A percentile compares a stretch with the other conserved stretches of the same genome.
Evolutionary conservation across 1,140 invertebrate genomes (phyloP).

Genomic region (Calephelis virginiensis): DNA sequence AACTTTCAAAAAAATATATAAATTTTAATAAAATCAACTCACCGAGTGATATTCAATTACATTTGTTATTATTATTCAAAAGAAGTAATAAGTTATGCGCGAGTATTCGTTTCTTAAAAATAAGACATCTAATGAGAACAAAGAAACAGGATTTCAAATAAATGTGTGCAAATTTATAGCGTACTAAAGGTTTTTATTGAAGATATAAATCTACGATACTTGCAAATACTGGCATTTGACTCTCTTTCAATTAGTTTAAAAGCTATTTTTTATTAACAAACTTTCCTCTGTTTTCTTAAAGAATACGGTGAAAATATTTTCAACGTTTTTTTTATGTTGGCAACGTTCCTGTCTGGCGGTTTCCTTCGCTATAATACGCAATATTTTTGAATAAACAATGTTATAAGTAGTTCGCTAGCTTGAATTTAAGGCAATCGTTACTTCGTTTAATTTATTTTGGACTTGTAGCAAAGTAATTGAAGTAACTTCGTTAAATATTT

Average conservation of each 20-base stretch:
- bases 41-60: too few species aligned
- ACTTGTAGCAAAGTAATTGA: background rate
- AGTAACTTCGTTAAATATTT: too few species aligned
- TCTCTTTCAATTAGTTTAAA: constrained; percentile 18
- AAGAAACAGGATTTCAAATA: constrained; percentile 3
- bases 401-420: constrained; percentile 1
- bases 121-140: constrained; percentile 13
- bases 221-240: constrained; percentile 17
- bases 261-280: constrained; percentile 15
- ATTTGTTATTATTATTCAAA: too few species aligned
- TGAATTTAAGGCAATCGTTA: background rate
- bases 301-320: constrained; percentile 8
- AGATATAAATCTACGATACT: constrained; percentile 18
- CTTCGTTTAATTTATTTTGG: background rate
- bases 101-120: background rate
- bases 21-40: too few species aligned
- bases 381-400: constrained; percentile 15
- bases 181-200: constrained; percentile 16
- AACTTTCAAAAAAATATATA: too few species aligned
- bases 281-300: constrained; percentile 9
- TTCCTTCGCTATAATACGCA: constrained; percentile 6
- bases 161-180: constrained; percentile 18
- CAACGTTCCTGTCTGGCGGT: constrained; percentile 6
- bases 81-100: too few species aligned
- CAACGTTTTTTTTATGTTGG: constrained; percentile 16